Evolutionary conservation across 2,888 invertebrate genomes (phyloP).

Genomic region (Argyresthia goedartella): DNA sequence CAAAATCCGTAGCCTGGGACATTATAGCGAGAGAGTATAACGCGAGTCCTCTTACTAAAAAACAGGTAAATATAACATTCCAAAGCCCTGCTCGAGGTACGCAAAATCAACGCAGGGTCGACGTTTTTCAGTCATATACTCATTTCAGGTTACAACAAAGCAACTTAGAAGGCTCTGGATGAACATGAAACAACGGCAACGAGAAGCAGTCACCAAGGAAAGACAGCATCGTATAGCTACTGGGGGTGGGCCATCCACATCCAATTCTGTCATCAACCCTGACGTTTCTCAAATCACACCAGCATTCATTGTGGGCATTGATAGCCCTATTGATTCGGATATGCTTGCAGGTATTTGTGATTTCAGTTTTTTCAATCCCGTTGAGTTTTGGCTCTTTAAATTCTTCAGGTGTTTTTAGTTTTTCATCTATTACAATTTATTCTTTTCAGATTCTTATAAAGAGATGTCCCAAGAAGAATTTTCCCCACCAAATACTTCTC

Average conservation of each 20-base stretch:
- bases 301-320: conserved; percentile 2
- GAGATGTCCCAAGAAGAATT: background rate
- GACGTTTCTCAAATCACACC: conserved; percentile 3
- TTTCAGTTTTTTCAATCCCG: background rate
- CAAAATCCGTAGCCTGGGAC: background rate
- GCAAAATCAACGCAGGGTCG: background rate
- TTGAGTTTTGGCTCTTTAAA: background rate
- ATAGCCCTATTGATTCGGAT: conserved; percentile 4
- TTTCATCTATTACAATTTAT: background rate
- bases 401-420: background rate
- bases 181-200: conserved; percentile 3
- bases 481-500: background rate
- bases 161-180: conserved; percentile 3
- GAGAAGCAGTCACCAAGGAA: conserved; percentile 2
- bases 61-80: background rate
- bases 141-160: conserved; percentile 1
- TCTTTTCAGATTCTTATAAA: background rate
- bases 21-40: background rate
- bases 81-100: background rate
- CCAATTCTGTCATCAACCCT: conserved; percentile 1
- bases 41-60: conserved; percentile 1
- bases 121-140: too few species aligned
- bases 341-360: background rate
- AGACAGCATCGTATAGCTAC: conserved; percentile 1
- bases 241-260: conserved; percentile 1